Evolutionary conservation across 2,888 invertebrate genomes (phyloP).

Genomic region (Caenorhabditis imperialis): DNA sequence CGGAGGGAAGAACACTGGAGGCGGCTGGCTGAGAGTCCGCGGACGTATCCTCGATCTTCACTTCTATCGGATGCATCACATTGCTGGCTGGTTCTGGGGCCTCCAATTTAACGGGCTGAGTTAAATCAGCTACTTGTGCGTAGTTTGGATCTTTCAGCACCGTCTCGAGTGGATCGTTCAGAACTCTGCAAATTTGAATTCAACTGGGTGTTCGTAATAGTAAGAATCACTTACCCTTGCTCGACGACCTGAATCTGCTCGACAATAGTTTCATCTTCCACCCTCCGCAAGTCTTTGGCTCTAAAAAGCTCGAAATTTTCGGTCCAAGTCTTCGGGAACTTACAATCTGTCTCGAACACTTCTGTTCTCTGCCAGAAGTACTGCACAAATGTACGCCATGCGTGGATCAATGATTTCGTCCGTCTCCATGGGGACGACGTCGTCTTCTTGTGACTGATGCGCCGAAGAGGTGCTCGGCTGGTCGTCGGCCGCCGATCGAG

Average conservation of each 20-base stretch:
- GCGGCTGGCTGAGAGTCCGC: conserved; percentile 1
- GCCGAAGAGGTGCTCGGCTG: conserved; percentile 37
- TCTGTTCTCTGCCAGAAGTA: conserved; percentile 15
- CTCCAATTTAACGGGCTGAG: neutral
- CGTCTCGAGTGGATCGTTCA: conserved; percentile 13
- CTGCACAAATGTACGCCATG: conserved; percentile 6
- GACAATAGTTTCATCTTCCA: conserved; percentile 1
- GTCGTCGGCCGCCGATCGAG: conserved; percentile 18
- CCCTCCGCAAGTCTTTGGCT: neutral
- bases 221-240: neutral
- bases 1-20: conserved; percentile 32
- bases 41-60: conserved; percentile 54
- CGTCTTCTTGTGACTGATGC: neutral
- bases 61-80: conserved; percentile 54
- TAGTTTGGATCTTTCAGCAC: conserved; percentile 42
- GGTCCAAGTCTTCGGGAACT: neutral
- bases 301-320: neutral
- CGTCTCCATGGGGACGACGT: neutral
- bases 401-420: neutral
- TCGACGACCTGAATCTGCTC: conserved; percentile 15
- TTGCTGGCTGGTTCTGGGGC: conserved; percentile 1
- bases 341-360: conserved; percentile 11
- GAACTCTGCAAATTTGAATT: conserved; percentile 9
- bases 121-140: conserved; percentile 23
- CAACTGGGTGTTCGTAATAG: neutral